Base-by-base conservation (phyloP, 1,140 invertebrate genomes). In the Drosophila ohnishii region DNA sequence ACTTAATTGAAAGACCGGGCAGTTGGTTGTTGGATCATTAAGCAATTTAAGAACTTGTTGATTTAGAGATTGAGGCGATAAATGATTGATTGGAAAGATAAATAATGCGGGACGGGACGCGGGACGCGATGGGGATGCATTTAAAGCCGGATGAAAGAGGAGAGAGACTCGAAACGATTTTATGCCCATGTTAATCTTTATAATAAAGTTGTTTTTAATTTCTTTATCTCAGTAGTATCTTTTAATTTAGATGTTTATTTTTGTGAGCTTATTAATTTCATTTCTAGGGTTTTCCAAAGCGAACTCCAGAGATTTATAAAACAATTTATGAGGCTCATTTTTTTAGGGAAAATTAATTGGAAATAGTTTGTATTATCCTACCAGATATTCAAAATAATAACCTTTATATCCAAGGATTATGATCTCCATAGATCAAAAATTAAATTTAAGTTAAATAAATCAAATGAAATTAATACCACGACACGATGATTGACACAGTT, bases 31-130 rank as follows among this genome's bases (percentile, higher is more conserved):
- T 50, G 48, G 48, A 55, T 69, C 65, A 69, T 69, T 69, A 69
- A 69, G 65, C 62, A 69, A 69, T 69, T 69, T 69, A 69, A 55
- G 65, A 69, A 69, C 65, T 69, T 69, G 65, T 69, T 69, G 65
- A 69, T 69, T 65, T 65, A 19, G 45, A 53, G 65, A 51, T 66
- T 51, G 37, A 44, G 62, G 62, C 65, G 64, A 45, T 66, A 66
- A 69, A 69, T 69, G 62, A 69, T 69, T 66, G 39, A 69, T 69
- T 69, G 22, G 32, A 37, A 44, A 69, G 64, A 66, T 45, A 66
- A 53, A 69, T 51, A 69, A 44, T 22, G 14, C 42, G 51, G 28
- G 32, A 42, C 22, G 48, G 63, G 64, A 67, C 40, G 59, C 40
- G 40, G n/a, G 8, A 44, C 9, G 13, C 7, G 39, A 8, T 40